Evolutionary conservation across 2,113 vertebrate species (phyloP), one percentile per base, ranked within the genome.

Genomic region (Colinus virginianus): DNA sequence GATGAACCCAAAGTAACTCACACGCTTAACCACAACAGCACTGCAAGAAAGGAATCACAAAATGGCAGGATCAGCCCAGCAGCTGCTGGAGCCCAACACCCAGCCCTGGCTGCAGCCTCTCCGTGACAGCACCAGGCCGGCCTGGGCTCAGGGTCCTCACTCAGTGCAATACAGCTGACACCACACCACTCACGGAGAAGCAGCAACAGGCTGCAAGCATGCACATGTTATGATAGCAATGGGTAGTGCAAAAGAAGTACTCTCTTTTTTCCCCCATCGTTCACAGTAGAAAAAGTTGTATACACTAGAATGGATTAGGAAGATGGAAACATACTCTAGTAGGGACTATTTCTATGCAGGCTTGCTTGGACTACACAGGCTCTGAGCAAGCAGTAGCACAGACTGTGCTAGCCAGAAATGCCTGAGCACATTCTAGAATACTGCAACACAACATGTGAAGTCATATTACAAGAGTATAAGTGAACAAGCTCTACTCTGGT

Each of bases 331-430:
- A 67, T 82, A 12, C 84, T 32, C 53, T 69, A 67, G 69, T 63
- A 89, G 48, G n/a, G 59, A 45, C 34, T 91, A 56, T 48, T 84
- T 78, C 58, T 74, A 72, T 6, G 28, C 32, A 61, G 78, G 76
- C 36, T 6, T 78, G 58, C 43, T 84, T 69, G 63, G 67, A 34
- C 79, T 68, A 80, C 1, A 0, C 8, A 22, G 51, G 61, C 68
- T 91, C 68, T 56, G 88, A 85, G 85, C 88, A 96, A 94, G 53
- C 70, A 48, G 36, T 4, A 38, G 63, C 59, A 48, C n/a, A 76
- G 53, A 17, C 71, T 1, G 0, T 3, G 9, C 75, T 83, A 88
- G 86, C 46, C 61, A n/a, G 38, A 42, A 30, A 30, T 23, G 25
- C 19, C 38, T 4, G 2, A 86, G 59, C 43, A 66, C 38, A 40